phyloP scores from a whole-genome alignment of 2,888 invertebrate species.

The Ochlodes sylvanus region DNA sequence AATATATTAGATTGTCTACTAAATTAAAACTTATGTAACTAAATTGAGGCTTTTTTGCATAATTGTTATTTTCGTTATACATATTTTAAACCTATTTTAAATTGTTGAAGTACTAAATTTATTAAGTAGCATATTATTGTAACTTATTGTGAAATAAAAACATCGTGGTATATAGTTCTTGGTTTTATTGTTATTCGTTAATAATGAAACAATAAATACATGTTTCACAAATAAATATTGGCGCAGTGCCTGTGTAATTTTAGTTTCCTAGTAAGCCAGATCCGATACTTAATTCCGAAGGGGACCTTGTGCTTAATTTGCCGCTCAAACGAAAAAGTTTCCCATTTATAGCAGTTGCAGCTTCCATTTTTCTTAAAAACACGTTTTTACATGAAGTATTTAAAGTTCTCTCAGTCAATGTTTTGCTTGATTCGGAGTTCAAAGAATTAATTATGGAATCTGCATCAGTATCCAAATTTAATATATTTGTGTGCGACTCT shows the following conservation, averaged over 20 bases:
- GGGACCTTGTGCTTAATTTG: conserved; percentile 60
- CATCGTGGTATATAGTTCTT: neutral
- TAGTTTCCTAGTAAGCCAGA: conserved; percentile 48
- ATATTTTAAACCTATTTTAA: neutral
- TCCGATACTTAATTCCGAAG: conserved; percentile 66
- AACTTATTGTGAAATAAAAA: neutral
- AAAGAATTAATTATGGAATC: conserved; percentile 75
- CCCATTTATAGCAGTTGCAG: conserved; percentile 71
- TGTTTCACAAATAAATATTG: neutral
- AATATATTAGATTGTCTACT: no score
- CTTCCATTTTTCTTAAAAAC: conserved; percentile 78
- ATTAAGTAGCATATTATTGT: neutral
- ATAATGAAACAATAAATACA: neutral
- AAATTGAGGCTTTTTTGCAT: no score
- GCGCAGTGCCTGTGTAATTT: neutral
- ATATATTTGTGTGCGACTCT: conserved; percentile 74
- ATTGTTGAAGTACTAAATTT: neutral
- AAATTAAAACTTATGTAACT: no score
- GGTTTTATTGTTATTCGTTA: neutral
- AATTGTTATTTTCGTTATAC: no score
- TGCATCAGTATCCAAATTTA: conserved; percentile 66
- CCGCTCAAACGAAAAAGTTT: conserved; percentile 71
- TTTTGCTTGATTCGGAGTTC: conserved; percentile 71
- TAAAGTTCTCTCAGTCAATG: conserved; percentile 70
- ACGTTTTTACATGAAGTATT: conserved; percentile 69